A percentile compares a stretch with the other conserved stretches of the same genome.
phyloP scores from a whole-genome alignment of 2,113 vertebrate genomes.

The Lepus timidus region DNA sequence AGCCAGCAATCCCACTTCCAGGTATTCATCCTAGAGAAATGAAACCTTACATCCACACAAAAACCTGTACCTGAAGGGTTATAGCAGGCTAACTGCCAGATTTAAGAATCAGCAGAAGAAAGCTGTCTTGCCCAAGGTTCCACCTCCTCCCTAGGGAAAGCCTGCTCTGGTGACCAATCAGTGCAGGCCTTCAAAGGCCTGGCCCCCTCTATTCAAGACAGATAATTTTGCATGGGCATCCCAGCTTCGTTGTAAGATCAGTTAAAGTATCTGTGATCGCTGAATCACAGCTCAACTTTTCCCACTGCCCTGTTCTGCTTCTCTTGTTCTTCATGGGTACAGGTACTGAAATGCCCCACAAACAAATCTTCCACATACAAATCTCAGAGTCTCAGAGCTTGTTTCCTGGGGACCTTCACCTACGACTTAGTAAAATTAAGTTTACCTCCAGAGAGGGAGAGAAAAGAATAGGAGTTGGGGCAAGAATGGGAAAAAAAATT shows the following conservation, averaged over 20 bases:
- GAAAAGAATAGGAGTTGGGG: neutral
- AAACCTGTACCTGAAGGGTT: neutral
- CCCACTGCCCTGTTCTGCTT: neutral
- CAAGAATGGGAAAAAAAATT: neutral
- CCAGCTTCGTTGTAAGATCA: neutral
- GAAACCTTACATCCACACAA: neutral
- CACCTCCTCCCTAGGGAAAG: neutral
- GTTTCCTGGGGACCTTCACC: neutral
- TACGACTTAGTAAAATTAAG: conserved; percentile 4
- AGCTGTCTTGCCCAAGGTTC: neutral
- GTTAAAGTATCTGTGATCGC: neutral
- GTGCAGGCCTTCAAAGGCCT: neutral
- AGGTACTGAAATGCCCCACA: neutral
- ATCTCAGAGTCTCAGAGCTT: neutral
- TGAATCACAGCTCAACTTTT: neutral
- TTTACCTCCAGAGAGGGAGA: neutral
- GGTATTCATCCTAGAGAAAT: neutral
- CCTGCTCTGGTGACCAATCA: neutral
- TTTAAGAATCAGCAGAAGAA: neutral
- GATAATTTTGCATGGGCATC: too few species aligned
- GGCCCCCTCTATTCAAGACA: neutral
- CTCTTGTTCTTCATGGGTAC: neutral
- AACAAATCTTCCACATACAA: neutral
- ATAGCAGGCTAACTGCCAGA: neutral
- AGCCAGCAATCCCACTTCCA: neutral